These are phyloP conservation scores for Dipodomys merriami DNA, from an alignment of 2,113 vertebrate genomes.

Conservation along the genomic window DNA sequence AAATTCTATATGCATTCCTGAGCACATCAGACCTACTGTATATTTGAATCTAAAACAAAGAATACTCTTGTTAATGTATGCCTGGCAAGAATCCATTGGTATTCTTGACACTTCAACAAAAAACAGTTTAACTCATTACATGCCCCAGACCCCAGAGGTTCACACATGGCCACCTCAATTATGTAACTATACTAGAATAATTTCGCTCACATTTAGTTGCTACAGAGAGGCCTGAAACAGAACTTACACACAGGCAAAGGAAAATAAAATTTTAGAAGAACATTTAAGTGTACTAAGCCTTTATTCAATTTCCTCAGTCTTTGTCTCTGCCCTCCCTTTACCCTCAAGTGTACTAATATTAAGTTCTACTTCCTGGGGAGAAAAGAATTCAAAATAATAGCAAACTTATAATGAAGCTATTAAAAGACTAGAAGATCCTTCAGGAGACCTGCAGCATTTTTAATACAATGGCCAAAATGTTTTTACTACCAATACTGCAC, in stretches of 20 bases:
- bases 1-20: slow-evolving; percentile 48
- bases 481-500: slow-evolving; percentile 18
- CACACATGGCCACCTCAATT: slow-evolving; percentile 44
- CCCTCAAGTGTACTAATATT: background rate
- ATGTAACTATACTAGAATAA: slow-evolving; percentile 34
- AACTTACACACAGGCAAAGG: slow-evolving; percentile 39
- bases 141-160: slow-evolving; percentile 49
- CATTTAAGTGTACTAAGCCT: slow-evolving; percentile 2
- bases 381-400: slow-evolving; percentile 20
- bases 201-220: background rate
- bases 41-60: slow-evolving; percentile 67
- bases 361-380: slow-evolving; percentile 12
- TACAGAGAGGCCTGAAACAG: slow-evolving; percentile 45
- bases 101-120: slow-evolving; percentile 60
- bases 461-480: slow-evolving; percentile 20
- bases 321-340: slow-evolving; percentile 31
- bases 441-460: slow-evolving; percentile 12
- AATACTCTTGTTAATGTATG: background rate
- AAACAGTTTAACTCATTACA: slow-evolving; percentile 56
- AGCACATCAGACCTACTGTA: slow-evolving; percentile 40
- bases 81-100: slow-evolving; percentile 62
- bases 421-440: slow-evolving; percentile 37
- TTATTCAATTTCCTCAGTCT: slow-evolving; percentile 45
- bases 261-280: slow-evolving; percentile 50
- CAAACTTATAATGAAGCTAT: slow-evolving; percentile 25